These are phyloP conservation scores for Hybognathus amarus DNA, from an alignment of 2,797 vertebrate species.

Conservation along the genomic window DNA sequence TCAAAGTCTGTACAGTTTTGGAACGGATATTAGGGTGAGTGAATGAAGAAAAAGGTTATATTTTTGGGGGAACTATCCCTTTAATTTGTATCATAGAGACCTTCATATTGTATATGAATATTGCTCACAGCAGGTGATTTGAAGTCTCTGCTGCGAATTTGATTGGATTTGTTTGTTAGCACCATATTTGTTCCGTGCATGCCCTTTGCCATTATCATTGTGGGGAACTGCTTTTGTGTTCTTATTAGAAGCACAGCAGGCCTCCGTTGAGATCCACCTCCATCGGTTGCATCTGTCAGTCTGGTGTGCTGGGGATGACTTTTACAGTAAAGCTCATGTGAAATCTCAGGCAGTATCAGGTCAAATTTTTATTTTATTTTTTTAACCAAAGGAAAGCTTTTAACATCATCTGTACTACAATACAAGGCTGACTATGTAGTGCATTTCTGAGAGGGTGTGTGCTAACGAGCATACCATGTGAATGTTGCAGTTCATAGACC, in stretches of 20 bases:
- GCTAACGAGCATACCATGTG: background rate
- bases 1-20: background rate
- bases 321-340: conserved; percentile 32
- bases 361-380: background rate
- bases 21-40: background rate
- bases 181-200: conserved; percentile 16
- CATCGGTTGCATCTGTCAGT: conserved; percentile 55
- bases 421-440: background rate
- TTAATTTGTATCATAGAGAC: conserved; percentile 22
- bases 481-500: conserved; percentile 1
- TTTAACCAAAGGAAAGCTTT: conserved; percentile 10
- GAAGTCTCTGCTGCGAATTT: conserved; percentile 29
- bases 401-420: background rate
- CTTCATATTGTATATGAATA: conserved; percentile 6
- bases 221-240: conserved; percentile 47
- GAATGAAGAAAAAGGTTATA: background rate
- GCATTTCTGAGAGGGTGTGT: background rate
- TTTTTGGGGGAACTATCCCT: background rate
- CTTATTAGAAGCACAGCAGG: conserved; percentile 52
- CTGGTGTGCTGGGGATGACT: conserved; percentile 25
- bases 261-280: conserved; percentile 24
- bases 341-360: conserved; percentile 38
- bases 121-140: conserved; percentile 16
- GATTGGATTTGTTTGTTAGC: conserved; percentile 34
- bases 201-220: conserved; percentile 45